A percentile compares a stretch with the other conserved stretches of the same genome.
Conservation (phyloP, 2,113 vertebrate genomes). For the Gallinago jamesoni region DNA sequence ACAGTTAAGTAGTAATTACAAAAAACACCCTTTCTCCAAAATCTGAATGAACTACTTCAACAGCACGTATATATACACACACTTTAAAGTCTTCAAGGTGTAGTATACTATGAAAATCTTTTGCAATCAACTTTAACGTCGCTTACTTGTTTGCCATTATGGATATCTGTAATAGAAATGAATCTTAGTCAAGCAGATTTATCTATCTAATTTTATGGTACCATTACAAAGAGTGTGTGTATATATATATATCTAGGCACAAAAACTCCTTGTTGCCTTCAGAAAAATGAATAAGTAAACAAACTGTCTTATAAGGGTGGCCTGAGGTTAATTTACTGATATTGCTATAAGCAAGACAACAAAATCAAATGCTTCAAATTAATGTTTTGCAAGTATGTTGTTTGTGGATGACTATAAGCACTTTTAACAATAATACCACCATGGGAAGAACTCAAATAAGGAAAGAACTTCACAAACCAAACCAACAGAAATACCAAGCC, state of each 20-base stretch:
- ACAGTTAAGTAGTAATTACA: background rate
- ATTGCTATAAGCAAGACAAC: background rate
- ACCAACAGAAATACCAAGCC: constrained; percentile 40
- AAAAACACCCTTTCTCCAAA: background rate
- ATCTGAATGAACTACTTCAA: background rate
- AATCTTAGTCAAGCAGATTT: background rate
- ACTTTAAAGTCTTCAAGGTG: background rate
- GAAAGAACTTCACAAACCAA: constrained; percentile 22
- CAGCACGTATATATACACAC: background rate
- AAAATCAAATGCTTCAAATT: background rate
- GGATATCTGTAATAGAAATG: background rate
- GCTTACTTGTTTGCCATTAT: background rate
- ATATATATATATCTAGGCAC: background rate
- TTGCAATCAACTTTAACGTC: background rate
- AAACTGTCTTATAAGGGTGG: background rate
- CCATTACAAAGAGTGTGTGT: background rate
- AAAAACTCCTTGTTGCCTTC: background rate
- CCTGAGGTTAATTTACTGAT: background rate
- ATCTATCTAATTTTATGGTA: background rate
- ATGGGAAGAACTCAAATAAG: background rate
- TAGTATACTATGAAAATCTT: background rate
- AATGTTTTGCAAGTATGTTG: background rate
- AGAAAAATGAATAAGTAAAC: background rate
- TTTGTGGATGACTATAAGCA: background rate
- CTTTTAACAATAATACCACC: background rate